Conservation (phyloP, 2,797 vertebrate species). For the Lateolabrax maculatus region DNA sequence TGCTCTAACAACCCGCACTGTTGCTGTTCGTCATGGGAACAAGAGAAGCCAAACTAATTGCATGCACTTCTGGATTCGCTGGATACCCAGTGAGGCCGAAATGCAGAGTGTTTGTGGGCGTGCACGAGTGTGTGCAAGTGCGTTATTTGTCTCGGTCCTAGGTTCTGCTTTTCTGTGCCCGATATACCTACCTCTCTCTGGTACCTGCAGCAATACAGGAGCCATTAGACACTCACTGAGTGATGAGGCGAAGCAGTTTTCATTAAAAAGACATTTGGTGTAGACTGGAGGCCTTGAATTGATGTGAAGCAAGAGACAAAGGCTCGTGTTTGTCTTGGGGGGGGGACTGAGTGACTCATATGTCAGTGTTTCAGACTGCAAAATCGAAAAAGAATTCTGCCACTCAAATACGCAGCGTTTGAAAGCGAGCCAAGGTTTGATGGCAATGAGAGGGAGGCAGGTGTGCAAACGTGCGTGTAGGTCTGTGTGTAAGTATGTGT, state of each 20-base stretch:
- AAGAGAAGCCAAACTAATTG: constrained; percentile 67
- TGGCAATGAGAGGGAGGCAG: constrained; percentile 54
- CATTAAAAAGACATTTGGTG: constrained; percentile 84
- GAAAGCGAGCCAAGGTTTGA: constrained; percentile 66
- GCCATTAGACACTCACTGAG: constrained; percentile 74
- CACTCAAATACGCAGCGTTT: constrained; percentile 63
- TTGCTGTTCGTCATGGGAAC: constrained; percentile 60
- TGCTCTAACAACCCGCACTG: constrained; percentile 60
- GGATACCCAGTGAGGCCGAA: constrained; percentile 45
- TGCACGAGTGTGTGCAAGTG: neutral
- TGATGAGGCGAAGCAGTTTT: constrained; percentile 78
- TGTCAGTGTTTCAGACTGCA: constrained; percentile 63
- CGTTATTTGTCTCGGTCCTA: constrained; percentile 49
- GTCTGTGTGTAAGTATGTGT: neutral
- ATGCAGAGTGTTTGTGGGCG: constrained; percentile 32
- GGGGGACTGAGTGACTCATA: constrained; percentile 56
- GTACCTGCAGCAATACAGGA: constrained; percentile 75
- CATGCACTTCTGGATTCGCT: constrained; percentile 51
- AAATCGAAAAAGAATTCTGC: constrained; percentile 48
- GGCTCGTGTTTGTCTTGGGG: constrained; percentile 55
- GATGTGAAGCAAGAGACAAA: constrained; percentile 69
- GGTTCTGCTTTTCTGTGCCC: constrained; percentile 57
- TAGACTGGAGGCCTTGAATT: constrained; percentile 71
- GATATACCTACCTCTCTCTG: constrained; percentile 50
- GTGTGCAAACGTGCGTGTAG: constrained; percentile 37